Evolutionary conservation across 1,140 invertebrate genomes (phyloP).

Genomic region (Diabrotica virgifera): DNA sequence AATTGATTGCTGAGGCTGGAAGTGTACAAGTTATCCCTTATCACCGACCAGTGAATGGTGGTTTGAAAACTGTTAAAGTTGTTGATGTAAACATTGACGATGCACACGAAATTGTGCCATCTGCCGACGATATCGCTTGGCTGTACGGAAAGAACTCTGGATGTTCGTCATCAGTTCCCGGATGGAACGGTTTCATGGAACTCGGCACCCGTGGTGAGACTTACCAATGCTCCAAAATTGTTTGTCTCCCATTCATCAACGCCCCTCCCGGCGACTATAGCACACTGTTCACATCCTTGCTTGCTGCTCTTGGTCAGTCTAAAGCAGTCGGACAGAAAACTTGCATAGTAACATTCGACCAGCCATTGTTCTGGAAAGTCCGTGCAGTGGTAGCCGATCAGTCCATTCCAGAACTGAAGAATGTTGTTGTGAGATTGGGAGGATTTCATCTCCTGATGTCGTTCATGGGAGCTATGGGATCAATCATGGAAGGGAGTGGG

Average conservation of each 20-base stretch:
- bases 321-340: background rate
- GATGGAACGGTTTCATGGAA: background rate
- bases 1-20: no score
- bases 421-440: background rate
- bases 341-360: background rate
- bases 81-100: no score
- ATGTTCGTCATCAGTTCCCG: no score
- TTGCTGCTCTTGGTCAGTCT: background rate
- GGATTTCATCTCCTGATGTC: background rate
- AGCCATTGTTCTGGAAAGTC: background rate
- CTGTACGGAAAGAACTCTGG: background rate
- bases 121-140: no score
- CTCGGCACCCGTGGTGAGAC: background rate
- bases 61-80: no score
- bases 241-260: background rate
- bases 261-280: background rate
- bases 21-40: no score
- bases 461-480: background rate
- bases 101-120: no score
- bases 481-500: background rate
- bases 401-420: no score
- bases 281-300: background rate
- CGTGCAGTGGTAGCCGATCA: background rate
- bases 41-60: no score
- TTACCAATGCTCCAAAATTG: background rate